phyloP scores from a whole-genome alignment of 37 sponge, comb jelly and placozoan species.

The Agelas oroides region DNA sequence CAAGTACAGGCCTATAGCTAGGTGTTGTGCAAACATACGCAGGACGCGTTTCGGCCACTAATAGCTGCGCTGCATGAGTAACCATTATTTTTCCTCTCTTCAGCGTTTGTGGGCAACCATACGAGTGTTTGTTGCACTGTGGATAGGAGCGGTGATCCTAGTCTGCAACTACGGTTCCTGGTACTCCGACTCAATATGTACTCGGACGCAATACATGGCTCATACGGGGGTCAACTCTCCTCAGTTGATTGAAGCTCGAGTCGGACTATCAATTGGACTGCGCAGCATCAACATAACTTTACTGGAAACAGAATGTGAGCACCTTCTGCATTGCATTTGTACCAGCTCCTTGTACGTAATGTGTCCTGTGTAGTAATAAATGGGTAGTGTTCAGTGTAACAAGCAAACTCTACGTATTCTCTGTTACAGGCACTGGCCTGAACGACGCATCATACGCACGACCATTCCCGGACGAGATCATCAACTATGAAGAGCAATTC shows the following conservation, averaged over 20 bases:
- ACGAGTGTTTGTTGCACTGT: constrained; percentile 56
- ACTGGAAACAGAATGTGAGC: constrained; percentile 28
- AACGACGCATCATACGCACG: not conserved
- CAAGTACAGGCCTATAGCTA: no score
- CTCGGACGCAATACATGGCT: constrained; percentile 65
- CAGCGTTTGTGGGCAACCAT: constrained; percentile 60
- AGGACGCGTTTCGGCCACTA: no score
- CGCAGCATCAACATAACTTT: constrained; percentile 78
- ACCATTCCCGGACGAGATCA: constrained; percentile 51
- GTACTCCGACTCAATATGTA: constrained; percentile 53
- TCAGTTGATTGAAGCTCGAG: constrained; percentile 39
- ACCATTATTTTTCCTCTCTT: not conserved
- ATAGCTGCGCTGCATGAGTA: no score
- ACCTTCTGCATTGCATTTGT: not conserved
- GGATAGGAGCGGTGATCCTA: constrained; percentile 54
- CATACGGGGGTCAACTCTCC: constrained; percentile 7
- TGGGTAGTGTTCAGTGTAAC: no score
- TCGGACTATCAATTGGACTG: constrained; percentile 61
- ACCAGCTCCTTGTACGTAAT: not conserved
- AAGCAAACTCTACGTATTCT: not conserved
- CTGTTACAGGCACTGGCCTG: not conserved
- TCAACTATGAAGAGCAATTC: constrained; percentile 69
- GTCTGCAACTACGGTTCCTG: constrained; percentile 57
- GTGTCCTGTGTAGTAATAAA: not conserved
- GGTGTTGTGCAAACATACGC: no score